Evolutionary conservation across 2,113 vertebrate species (phyloP).

Genomic region (Chlamydotis undulata): DNA sequence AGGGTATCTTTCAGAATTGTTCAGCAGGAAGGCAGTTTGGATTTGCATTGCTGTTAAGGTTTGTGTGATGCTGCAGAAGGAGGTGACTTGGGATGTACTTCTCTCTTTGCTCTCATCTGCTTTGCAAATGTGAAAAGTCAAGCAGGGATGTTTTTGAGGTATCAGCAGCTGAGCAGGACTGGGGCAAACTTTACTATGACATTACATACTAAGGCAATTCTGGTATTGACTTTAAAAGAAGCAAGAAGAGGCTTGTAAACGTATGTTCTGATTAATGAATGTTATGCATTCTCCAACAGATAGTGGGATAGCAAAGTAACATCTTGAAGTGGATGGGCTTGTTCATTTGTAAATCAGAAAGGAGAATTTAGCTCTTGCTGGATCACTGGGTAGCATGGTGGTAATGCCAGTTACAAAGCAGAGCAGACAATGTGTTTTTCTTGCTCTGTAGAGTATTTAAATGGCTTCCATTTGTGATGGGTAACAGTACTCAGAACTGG

Average conservation of each 20-base stretch:
- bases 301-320: neutral
- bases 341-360: neutral
- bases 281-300: neutral
- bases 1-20: neutral
- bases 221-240: neutral
- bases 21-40: neutral
- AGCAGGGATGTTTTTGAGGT: neutral
- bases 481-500: neutral
- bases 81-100: neutral
- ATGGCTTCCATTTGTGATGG: neutral
- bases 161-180: neutral
- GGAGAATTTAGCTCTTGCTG: neutral
- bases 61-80: neutral
- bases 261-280: neutral
- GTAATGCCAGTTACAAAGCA: neutral
- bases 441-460: neutral
- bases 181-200: neutral
- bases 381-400: neutral
- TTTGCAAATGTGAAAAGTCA: neutral
- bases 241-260: neutral
- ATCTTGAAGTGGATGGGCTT: neutral
- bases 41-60: neutral
- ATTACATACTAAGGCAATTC: neutral
- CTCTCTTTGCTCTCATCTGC: neutral
- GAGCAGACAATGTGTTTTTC: neutral